Conservation (phyloP, 1,140 invertebrate genomes). For the Drosophila novamexicana region DNA sequence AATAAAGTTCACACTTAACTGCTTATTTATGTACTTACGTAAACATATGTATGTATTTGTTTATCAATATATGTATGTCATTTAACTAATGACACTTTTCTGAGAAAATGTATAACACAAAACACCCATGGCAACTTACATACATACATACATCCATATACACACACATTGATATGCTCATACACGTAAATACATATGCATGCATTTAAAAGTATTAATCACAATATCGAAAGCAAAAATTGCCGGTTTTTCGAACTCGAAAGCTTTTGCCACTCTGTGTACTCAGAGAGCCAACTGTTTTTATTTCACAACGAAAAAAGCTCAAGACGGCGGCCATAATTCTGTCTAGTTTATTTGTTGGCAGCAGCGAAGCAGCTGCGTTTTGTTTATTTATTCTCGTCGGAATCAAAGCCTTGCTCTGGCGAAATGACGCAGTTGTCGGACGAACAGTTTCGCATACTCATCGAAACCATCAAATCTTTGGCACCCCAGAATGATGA, state of each 20-base stretch:
- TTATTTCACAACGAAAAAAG: constrained; percentile 61
- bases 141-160: background rate
- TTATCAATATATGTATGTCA: background rate
- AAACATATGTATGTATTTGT: constrained; percentile 2
- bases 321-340: background rate
- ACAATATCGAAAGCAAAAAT: constrained; percentile 5
- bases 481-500: constrained; percentile 43
- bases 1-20: too few relatives aligned
- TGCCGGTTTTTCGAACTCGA: constrained; percentile 55
- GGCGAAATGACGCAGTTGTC: constrained; percentile 62
- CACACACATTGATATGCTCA: background rate
- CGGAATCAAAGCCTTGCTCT: background rate
- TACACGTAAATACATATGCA: too few relatives aligned
- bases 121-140: background rate
- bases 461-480: constrained; percentile 61
- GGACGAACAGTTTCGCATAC: constrained; percentile 66
- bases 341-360: constrained; percentile 9
- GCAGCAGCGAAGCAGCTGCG: constrained; percentile 11
- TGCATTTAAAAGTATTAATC: background rate
- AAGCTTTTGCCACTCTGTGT: constrained; percentile 30
- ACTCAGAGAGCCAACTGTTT: background rate
- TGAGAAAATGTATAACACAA: background rate
- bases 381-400: constrained; percentile 28
- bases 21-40: background rate
- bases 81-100: background rate